Conservation (phyloP, 23 tunicate species). For the Trididemnum clinides region DNA sequence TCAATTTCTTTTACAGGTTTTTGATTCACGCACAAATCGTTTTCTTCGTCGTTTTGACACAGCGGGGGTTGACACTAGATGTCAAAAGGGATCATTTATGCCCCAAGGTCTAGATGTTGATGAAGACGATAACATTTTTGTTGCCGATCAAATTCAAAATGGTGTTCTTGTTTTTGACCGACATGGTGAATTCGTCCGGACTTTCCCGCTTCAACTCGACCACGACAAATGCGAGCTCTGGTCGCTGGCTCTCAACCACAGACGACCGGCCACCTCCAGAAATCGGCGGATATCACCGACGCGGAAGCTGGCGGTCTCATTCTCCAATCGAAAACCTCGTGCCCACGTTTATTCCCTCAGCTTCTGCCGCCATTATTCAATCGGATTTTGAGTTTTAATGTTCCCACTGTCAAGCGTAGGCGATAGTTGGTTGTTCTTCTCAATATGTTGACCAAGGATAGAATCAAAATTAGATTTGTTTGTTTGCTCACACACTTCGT, state of each 20-base stretch:
- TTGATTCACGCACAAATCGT: slow-evolving; percentile 44
- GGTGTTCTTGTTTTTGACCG: slow-evolving; percentile 54
- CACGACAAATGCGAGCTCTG: slow-evolving; percentile 16
- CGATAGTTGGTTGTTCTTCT: too few species aligned
- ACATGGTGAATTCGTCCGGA: slow-evolving; percentile 55
- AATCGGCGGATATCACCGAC: slow-evolving; percentile 44
- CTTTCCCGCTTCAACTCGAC: slow-evolving; percentile 11
- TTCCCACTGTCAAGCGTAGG: too few species aligned
- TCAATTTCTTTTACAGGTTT: slow-evolving; percentile 48
- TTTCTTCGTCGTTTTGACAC: slow-evolving; percentile 53
- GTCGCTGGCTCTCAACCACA: slow-evolving; percentile 52
- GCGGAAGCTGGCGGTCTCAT: slow-evolving; percentile 62
- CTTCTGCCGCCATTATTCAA: slow-evolving; percentile 74
- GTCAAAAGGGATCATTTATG: slow-evolving; percentile 47
- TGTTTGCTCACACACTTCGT: too few species aligned
- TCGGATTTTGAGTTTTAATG: slow-evolving; percentile 25
- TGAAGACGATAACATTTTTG: slow-evolving; percentile 80
- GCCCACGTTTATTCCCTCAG: slow-evolving; percentile 66
- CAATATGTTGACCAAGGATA: too few species aligned
- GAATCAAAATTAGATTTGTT: too few species aligned
- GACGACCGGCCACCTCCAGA: background rate
- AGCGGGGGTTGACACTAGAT: slow-evolving; percentile 59
- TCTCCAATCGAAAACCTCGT: slow-evolving; percentile 56
- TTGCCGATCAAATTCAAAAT: slow-evolving; percentile 51
- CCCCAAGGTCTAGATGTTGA: slow-evolving; percentile 84